Base-by-base conservation (phyloP, 2,113 vertebrate genomes). In the Tragelaphus strepsiceros region DNA sequence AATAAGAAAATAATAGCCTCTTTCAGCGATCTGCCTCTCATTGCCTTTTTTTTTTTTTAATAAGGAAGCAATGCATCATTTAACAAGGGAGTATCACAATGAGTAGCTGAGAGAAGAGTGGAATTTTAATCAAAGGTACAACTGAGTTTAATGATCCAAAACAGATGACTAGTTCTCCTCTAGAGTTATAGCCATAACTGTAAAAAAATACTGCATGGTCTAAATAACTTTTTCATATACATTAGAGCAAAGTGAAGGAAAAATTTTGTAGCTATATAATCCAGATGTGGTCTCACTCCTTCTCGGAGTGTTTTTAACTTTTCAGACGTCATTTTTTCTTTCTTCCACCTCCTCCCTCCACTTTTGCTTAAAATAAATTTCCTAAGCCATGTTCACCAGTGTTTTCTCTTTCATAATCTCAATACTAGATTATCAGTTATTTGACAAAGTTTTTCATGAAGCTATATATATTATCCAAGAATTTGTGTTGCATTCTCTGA, bases 81-180 rank as follows among this genome's bases (percentile, higher is more conserved):
- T 88, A 88, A 46, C 15, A 59, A 88, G 54, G 74, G 54, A 93
- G 1, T 87, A 28, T 93, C 54, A 93, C 46, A 91, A 87, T 77
- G 62, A 14, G 30, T 91, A 81, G 46, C 61, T 87, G n/a, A 78
- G 24, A 95, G 12, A 49, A 16, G 32, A 95, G 7, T 59, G 30
- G 10, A 61, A 78, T 86, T 93, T 90, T 71, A 93, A 54, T 82
- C 30, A 86, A 91, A 81, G 30, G 7, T 30, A 90, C 10, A 30
- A 56, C 15, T 81, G n/a, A 87, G 56, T 90, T 97, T 87, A 97
- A 87, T 74, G 24, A 82, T 81, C 30, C 15, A 62, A 97, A 74
- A 71, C 28, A 74, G 35, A 84, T 90, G 53, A 95, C 9, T 35
- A 62, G 90, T 61, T 90, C n/a, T 86, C 53, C 78, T 84, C 56